Conservation (phyloP, 2,113 vertebrate species). For the Zapus hudsonius region DNA sequence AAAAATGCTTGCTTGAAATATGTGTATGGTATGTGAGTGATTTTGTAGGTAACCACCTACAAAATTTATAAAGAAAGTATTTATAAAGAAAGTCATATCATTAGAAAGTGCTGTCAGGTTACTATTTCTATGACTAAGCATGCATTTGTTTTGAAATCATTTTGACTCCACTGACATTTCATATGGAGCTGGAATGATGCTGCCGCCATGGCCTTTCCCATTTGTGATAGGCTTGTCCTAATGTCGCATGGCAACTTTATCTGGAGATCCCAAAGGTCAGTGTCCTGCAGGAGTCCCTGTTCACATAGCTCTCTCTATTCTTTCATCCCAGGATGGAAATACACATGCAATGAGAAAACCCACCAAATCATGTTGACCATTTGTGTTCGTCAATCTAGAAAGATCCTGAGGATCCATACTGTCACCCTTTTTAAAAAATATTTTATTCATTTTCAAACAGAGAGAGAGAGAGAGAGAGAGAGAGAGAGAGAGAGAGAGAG, state of each 20-base stretch:
- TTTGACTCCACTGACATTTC: background rate
- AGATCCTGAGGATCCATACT: background rate
- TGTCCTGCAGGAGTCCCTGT: background rate
- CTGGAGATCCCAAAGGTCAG: background rate
- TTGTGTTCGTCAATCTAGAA: background rate
- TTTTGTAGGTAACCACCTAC: background rate
- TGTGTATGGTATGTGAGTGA: fast-evolving
- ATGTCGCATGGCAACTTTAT: background rate
- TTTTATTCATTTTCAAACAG: too few relatives aligned
- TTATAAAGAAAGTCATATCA: background rate
- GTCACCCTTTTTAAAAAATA: too few relatives aligned
- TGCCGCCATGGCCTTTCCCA: background rate
- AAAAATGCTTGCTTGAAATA: background rate
- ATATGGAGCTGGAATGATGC: background rate
- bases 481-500: too few relatives aligned
- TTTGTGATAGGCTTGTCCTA: background rate
- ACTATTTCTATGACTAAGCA: background rate
- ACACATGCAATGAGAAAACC: background rate
- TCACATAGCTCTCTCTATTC: background rate
- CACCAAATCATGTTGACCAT: background rate
- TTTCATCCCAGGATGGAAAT: background rate
- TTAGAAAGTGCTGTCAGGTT: background rate
- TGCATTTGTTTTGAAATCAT: background rate
- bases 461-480: too few relatives aligned
- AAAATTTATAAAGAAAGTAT: background rate